Evolutionary conservation across 2,888 invertebrate genomes (phyloP), one percentile per base, ranked within the genome.

Genomic region (Sminthurides aquaticus): DNA sequence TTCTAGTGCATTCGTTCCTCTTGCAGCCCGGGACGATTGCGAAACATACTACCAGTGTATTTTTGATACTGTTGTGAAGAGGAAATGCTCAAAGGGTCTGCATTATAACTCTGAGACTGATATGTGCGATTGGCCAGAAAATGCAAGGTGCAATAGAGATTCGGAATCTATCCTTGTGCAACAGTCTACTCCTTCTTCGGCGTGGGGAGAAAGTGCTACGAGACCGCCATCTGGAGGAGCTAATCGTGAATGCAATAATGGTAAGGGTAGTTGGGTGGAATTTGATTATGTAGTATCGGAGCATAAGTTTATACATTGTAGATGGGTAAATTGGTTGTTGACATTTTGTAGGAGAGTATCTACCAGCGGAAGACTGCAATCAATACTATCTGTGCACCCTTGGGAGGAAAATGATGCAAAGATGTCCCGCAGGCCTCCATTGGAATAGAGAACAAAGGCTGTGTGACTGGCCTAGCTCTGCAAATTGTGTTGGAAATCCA

Each of bases 381-480:
- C 84, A 84, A 74, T 91, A 89, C 78, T 86, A 86, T 75, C 84
- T 91, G 24, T 91, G 91, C 76, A 87, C 88, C 11, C 89, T 90
- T 77, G 86, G 85, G 0, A 79, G 83, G n/a, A 79, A 88, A 49
- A 65, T 52, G 15, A 20, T 71, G 0, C 72, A 74, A 60, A 60
- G 66, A 24, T 91, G 91, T 76, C 88, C 88, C 0, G 86, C 88
- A 0, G 87, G 89, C 1, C 81, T 91, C 1, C 85, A 86, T 67
- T 91, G 90, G 86, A 85, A 86, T 73, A 81, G 82, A 5, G 81
- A 85, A 3, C 80, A 80, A 3, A 82, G 83, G 18, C 86, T 86
- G 75, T 91, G 91, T 76, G 90, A 91, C 78, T 90, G 88, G 86
- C 86, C 86, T n/a, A 68, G 61, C 5, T 56, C 61, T 27, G 74